Conservation (phyloP, 2,113 vertebrate genomes). For the Prolemur simus region DNA sequence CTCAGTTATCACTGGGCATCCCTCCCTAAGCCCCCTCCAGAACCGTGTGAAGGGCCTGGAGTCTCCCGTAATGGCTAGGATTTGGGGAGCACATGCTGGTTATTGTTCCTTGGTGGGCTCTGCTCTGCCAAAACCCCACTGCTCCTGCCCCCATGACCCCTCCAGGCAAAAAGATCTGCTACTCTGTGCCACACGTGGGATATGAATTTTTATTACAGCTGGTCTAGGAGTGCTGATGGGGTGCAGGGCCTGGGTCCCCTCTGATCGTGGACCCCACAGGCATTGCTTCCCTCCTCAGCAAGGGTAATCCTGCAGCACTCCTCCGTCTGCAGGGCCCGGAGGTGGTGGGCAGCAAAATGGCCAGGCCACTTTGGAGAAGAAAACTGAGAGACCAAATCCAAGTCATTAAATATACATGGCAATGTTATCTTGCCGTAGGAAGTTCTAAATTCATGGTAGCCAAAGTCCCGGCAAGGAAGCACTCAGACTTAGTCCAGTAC, state of each 20-base stretch:
- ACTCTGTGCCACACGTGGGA: background rate
- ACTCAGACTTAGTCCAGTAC: background rate
- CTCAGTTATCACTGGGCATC: background rate
- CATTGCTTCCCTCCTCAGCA: background rate
- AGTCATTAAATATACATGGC: background rate
- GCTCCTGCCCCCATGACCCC: accelerated
- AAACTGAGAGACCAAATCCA: background rate
- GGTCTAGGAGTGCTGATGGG: background rate
- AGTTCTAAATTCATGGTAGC: background rate
- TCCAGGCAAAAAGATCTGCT: background rate
- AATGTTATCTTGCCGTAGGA: background rate
- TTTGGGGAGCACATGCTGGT: background rate
- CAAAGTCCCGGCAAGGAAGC: background rate
- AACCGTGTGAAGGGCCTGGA: background rate
- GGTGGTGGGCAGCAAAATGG: background rate
- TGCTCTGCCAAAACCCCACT: background rate
- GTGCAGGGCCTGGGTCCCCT: background rate
- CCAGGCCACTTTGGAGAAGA: background rate
- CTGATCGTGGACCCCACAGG: background rate
- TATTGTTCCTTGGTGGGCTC: background rate
- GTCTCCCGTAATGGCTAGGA: background rate
- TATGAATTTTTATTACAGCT: background rate
- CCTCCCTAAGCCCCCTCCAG: background rate
- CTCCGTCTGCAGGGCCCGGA: too few relatives aligned
- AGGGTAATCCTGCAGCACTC: background rate